These are phyloP conservation scores for Dioctria linearis DNA, from an alignment of 2,888 invertebrate species.

Conservation along the genomic window DNA sequence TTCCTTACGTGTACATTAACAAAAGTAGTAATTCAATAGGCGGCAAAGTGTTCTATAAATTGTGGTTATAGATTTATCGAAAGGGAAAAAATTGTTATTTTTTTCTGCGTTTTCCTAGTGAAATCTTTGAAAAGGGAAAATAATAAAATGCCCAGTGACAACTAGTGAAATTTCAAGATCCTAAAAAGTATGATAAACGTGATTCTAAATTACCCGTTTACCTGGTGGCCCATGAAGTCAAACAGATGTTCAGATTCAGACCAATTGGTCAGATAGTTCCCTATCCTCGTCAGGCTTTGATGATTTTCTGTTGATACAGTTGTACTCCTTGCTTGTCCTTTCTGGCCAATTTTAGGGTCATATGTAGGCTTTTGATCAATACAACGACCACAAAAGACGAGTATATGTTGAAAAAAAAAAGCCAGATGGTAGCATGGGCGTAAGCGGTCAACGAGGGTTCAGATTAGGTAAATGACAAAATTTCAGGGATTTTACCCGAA, in stretches of 20 bases:
- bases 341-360: constrained; percentile 31
- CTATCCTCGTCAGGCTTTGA: constrained; percentile 52
- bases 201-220: background rate
- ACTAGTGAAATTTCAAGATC: constrained; percentile 23
- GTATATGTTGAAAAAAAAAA: background rate
- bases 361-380: background rate
- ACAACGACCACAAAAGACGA: background rate
- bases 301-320: constrained; percentile 55
- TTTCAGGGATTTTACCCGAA: background rate
- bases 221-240: background rate
- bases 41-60: no score
- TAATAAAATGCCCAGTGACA: background rate
- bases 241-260: constrained; percentile 25
- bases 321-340: constrained; percentile 7
- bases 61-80: no score
- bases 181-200: constrained; percentile 17
- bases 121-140: background rate
- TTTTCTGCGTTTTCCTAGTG: no score
- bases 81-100: background rate
- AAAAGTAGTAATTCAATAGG: background rate
- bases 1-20: constrained; percentile 5
- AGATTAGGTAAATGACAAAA: constrained; percentile 29
- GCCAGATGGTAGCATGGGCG: constrained; percentile 34
- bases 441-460: constrained; percentile 30
- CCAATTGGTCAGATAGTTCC: constrained; percentile 8